Evolutionary conservation across 2,113 vertebrate genomes (phyloP), one percentile per base, ranked within the genome.

Genomic region (Catharus bicknelli): DNA sequence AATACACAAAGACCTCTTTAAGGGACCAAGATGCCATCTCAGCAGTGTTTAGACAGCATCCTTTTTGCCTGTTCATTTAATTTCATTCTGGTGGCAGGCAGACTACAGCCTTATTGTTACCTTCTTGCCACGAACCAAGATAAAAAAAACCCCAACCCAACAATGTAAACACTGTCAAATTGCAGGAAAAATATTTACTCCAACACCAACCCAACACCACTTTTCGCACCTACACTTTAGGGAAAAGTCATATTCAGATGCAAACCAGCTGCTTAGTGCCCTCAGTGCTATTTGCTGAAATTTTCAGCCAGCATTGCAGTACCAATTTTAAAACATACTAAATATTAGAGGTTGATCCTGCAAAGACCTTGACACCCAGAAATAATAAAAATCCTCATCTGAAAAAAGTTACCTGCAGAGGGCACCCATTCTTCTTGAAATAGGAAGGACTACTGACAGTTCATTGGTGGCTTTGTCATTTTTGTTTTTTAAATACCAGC

Each of bases 381-480:
- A 79, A 42, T 25, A 79, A 57, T 45, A 53, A 76, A 80, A 94
- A 76, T 43, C 19, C 36, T 80, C 25, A 21, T 59, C 16, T 59
- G 64, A 90, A 47, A 88, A 42, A 1, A 69, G 54, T n/a, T 80
- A 91, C 95, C 93, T 96, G 92, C 88, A 96, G 96, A 94, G 95
- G 94, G 90, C 92, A 92, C 67, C 67, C 91, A 47, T 85, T 88
- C 94, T 61, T 30, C 77, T 86, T 63, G 48, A 53, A 88, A 83
- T 3, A 57, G 55, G 42, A 75, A 45, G 4, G 14, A 36, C 34
- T 88, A 16, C 30, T 22, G 21, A 55, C 11, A 72, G 15, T 26
- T 74, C 1, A 9, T 47, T n/a, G 5, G 5, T 58, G 18, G 27
- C 14, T 51, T 42, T 62, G 30, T 36, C 40, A 6, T 17, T 64